Evolutionary conservation across 1,140 invertebrate species (phyloP), one percentile per base, ranked within the genome.

Genomic region (Manduca sexta): DNA sequence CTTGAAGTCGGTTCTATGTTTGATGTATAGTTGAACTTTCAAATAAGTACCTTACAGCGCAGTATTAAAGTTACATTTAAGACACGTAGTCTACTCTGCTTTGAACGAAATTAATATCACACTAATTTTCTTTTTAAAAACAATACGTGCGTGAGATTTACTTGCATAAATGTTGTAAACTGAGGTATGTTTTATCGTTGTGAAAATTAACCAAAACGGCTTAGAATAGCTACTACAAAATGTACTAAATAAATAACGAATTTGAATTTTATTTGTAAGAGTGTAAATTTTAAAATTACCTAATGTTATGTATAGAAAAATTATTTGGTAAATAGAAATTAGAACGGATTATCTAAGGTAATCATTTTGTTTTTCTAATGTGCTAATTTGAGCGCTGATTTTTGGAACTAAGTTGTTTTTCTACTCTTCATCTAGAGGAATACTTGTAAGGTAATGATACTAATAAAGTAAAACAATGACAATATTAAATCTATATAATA

Each of bases 381-480:
- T 18, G 38, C 38, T 40, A 40, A 35, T n/a, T 7, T 11, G 10
- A 38, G 17, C 40, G 40, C 18, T 15, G n/a, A 35, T 12, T 6
- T 35, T 3, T 26, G 21, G 21, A 26, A 11, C 5, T 26, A 26
- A 26, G 21, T 35, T 14, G 34, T 35, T 69, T 78, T 72, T 64
- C 53, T 76, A 73, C 59, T 63, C 57, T 67, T 66, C 44, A 42
- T 66, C 56, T 77, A 72, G 72, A 55, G 58, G 52, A 70, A 55
- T 75, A 76, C 52, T 70, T 76, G 68, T 78, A 72, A 74, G 64
- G 64, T 77, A 83, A 77, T 76, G 68, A 74, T 71, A 75, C 69
- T 79, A 75, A 80, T 75, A 69, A 76, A 76, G 50, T 71, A 79
- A 67, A 77, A 73, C 71, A 74, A 82, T 81, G 78, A 82, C 78